phyloP scores from a whole-genome alignment of 2,797 vertebrate genomes.

The Pogonophryne albipinna region DNA sequence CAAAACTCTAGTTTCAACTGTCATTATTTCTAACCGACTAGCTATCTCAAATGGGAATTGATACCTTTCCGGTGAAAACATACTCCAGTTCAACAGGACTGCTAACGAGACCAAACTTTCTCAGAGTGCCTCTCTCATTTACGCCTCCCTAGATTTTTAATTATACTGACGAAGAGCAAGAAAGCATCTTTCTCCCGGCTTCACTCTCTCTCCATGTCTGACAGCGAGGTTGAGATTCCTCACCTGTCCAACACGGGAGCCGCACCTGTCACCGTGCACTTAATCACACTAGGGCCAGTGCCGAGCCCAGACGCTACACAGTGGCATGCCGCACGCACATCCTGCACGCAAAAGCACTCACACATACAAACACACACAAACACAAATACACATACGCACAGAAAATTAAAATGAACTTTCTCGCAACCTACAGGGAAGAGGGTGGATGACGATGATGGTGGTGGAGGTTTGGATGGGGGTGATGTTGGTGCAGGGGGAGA shows the following conservation, averaged over 20 bases:
- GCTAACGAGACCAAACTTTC: conserved; percentile 84
- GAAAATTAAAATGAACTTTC: conserved; percentile 99
- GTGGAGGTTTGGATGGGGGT: conserved; percentile 69
- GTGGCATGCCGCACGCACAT: conserved; percentile 46
- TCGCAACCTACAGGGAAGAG: conserved; percentile 87
- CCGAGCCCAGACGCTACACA: conserved; percentile 77
- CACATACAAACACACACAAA: conserved; percentile 23
- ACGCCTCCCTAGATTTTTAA: conserved; percentile 86
- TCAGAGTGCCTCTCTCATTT: conserved; percentile 79
- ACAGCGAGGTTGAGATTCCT: conserved; percentile 87
- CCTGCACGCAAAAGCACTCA: neutral
- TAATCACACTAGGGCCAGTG: conserved; percentile 85
- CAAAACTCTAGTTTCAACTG: neutral
- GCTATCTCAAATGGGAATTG: conserved; percentile 39
- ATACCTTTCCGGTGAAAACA: conserved; percentile 65
- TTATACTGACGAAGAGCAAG: conserved; percentile 82
- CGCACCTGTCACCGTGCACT: conserved; percentile 88
- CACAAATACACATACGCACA: conserved; percentile 37
- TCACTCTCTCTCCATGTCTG: conserved; percentile 73
- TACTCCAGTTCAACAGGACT: conserved; percentile 61
- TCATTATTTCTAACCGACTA: neutral
- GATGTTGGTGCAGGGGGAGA: conserved; percentile 66
- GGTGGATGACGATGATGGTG: conserved; percentile 74
- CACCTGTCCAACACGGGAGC: conserved; percentile 88
- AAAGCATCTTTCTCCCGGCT: conserved; percentile 65